Base-by-base conservation (phyloP, 2,113 vertebrate genomes). In the Platichthys flesus region DNA sequence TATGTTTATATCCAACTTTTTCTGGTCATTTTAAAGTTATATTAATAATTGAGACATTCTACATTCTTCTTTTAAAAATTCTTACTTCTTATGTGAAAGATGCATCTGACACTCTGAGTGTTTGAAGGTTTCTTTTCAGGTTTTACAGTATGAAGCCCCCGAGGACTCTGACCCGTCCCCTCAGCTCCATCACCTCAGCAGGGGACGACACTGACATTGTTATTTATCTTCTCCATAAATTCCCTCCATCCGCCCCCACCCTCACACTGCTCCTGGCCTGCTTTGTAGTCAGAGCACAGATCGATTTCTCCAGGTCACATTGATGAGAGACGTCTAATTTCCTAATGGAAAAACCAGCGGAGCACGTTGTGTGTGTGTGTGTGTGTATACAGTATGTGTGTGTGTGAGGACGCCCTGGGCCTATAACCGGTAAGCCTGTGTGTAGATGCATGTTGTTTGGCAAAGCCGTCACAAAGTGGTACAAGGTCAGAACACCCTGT, bases 281-380 rank as follows among this genome's bases (percentile, higher is more conserved):
- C 84, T 51, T 76, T 78, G 67, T 63, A 87, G 82, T 82, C 77
- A 3, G 49, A 26, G 70, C 79, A 75, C 82, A 83, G 55, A 92
- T 92, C 78, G 74, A 85, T 85, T 67, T 76, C 28, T 71, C 67
- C 1, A 0, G 78, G 82, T 90, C 82, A 88, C 61, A 76, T 70
- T 85, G 79, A 88, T 80, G 80, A 76, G 74, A 78, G 79, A 77
- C 73, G 86, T 93, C 89, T 92, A 88, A 90, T 94, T 91, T 89
- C 66, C 84, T 92, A 94, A 94, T 93, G 92, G 91, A 81, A 31
- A 64, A 64, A 61, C 26, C 54, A 58, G 88, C 79, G 55, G 47
- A 59, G 54, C 21, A 56, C 54, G 47, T 67, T 47, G 45, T 47
- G 45, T 47, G 68, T 21, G 68, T 16, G 76, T 55, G 73, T 55